Conservation (phyloP, 2,797 vertebrate species). For the Simalia tracyae region DNA sequence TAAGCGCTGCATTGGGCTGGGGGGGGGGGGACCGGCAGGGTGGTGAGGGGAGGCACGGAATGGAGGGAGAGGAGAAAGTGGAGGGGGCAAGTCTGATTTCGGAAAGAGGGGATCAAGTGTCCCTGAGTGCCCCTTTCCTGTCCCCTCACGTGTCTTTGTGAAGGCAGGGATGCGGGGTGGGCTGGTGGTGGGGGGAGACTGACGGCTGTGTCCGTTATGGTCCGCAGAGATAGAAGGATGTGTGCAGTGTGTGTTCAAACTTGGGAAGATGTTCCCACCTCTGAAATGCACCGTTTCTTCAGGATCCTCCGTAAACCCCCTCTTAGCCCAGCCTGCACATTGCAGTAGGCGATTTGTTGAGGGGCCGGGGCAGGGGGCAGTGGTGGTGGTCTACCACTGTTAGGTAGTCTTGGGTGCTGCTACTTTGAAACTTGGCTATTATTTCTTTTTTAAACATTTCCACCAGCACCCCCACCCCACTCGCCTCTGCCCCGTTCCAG, state of each 20-base stretch:
- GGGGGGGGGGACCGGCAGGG: background rate
- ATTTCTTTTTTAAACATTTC: slow-evolving; percentile 3
- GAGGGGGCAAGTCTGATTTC: background rate
- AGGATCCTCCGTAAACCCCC: background rate
- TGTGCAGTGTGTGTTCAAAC: slow-evolving; percentile 18
- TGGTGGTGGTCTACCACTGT: background rate
- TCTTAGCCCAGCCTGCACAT: slow-evolving; percentile 26
- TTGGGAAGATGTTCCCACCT: slow-evolving; percentile 24
- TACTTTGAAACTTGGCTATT: slow-evolving; percentile 56
- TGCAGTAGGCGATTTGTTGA: slow-evolving; percentile 52
- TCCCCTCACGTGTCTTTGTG: background rate
- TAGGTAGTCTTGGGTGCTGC: background rate
- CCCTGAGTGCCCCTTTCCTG: background rate
- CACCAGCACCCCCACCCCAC: slow-evolving; percentile 25
- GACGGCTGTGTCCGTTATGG: background rate
- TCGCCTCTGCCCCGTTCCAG: slow-evolving; percentile 15
- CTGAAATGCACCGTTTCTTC: background rate
- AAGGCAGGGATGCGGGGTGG: background rate
- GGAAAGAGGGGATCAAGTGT: background rate
- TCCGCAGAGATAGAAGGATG: background rate
- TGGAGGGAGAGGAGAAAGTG: background rate
- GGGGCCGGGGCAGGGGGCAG: background rate
- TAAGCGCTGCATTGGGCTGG: slow-evolving; percentile 79
- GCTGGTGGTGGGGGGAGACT: background rate
- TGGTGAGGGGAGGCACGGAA: background rate